These are phyloP conservation scores for Nesogale talazaci DNA, from an alignment of 2,113 vertebrate species.

Conservation along the genomic window DNA sequence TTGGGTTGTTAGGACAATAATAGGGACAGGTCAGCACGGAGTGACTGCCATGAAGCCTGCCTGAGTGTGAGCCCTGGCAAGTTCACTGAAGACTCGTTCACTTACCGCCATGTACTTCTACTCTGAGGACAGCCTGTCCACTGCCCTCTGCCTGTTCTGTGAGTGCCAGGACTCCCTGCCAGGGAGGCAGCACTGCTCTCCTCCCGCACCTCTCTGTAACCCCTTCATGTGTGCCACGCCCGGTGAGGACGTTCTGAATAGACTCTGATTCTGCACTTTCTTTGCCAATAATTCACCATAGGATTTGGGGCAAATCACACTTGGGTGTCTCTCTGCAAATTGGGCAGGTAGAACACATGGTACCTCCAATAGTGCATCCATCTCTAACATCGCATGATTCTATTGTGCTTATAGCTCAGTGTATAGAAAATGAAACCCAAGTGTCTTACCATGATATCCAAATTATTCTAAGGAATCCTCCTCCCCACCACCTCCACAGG, in stretches of 20 bases:
- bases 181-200: not conserved
- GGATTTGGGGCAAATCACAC: not conserved
- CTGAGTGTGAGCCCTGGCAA: not conserved
- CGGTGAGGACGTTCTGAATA: not conserved
- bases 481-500: rapidly evolving
- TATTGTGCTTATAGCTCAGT: not conserved
- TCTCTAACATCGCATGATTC: not conserved
- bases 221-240: not conserved
- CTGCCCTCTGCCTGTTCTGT: not conserved
- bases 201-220: not conserved
- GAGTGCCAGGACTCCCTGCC: rapidly evolving
- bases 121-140: not conserved
- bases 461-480: not conserved
- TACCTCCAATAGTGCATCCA: not conserved
- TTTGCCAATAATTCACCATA: not conserved
- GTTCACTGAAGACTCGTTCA: not conserved
- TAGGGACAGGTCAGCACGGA: not conserved
- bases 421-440: not conserved
- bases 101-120: not conserved
- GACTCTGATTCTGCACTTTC: not conserved
- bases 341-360: not conserved
- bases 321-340: not conserved
- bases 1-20: not conserved
- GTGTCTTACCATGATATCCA: not conserved
- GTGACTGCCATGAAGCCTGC: not conserved